Conservation (phyloP, 2,113 vertebrate species). For the Paratilapia polleni region DNA sequence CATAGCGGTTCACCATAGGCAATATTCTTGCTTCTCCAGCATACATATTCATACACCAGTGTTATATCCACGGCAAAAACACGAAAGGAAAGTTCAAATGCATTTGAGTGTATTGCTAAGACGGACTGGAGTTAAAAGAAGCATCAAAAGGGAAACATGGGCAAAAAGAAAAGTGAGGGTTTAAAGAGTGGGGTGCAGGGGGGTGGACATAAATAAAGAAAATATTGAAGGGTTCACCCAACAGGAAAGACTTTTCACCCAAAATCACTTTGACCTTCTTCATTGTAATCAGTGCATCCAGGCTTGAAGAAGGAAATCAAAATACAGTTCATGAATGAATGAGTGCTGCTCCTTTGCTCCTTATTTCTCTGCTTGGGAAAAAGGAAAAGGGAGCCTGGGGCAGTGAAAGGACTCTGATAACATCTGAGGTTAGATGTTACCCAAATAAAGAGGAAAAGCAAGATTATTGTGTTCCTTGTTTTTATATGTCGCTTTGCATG, state of each 20-base stretch:
- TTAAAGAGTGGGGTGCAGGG: not conserved
- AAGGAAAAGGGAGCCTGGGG: conserved; percentile 27
- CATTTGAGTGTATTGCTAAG: conserved; percentile 50
- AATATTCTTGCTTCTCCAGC: conserved; percentile 75
- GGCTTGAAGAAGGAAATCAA: conserved; percentile 54
- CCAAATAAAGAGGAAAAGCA: conserved; percentile 38
- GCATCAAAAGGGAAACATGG: conserved; percentile 9
- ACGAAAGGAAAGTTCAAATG: conserved; percentile 58
- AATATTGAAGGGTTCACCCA: conserved; percentile 14
- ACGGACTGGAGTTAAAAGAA: conserved; percentile 44
- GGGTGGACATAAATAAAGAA: not conserved
- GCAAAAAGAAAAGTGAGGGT: conserved; percentile 22
- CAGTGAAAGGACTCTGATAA: conserved; percentile 33
- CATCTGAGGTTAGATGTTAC: conserved; percentile 47
- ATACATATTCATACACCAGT: conserved; percentile 81
- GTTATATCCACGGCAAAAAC: conserved; percentile 73
- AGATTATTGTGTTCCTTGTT: conserved; percentile 19
- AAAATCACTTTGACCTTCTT: conserved; percentile 59
- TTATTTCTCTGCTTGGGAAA: conserved; percentile 28
- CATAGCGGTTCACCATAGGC: conserved; percentile 80
- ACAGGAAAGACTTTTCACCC: conserved; percentile 38
- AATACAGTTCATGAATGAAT: conserved; percentile 57
- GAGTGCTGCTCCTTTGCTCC: conserved; percentile 45
- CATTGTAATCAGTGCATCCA: conserved; percentile 51
- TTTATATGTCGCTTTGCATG: not conserved